Evolutionary conservation across 37 sponge, comb jelly and placozoan genomes (phyloP), one percentile per base, ranked within the genome.

Genomic region (Tethya wilhelma): DNA sequence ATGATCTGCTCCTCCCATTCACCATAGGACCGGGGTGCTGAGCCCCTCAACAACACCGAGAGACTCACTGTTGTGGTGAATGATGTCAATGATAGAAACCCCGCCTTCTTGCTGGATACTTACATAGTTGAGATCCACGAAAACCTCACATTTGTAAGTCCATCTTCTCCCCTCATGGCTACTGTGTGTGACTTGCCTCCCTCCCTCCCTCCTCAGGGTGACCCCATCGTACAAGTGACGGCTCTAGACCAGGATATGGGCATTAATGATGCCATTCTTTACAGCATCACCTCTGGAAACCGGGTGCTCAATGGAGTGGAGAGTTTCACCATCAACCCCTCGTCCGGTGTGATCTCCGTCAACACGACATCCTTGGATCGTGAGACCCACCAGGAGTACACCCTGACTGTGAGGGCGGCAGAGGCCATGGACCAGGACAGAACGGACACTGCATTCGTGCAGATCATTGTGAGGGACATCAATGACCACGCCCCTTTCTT

Each of bases 401-500:
- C 46, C 4, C 73, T 91, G 29, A 57, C 41, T 60, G 63, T 12
- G 28, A 60, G 63, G 28, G 22, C 28, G 22, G 22, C 28, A 7
- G 22, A 8, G 63, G 9, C 14, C 14, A 49, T 49, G 14, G 14
- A 9, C 14, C 53, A n/a, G 28, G 22, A 60, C 63, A 25, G 63
- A 38, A 37, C 40, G 12, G 11, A 11, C 68, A 9, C 23, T 67
- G 9, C 11, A 38, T 36, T 37, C 23, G 9, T 36, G 68, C 40
- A 12, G 37, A 71, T 91, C 63, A 91, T 68, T 37, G 69, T 91
- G 9, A 17, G 82, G n/a, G 83, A 91, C 33, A 67, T 81, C 74
- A 91, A 82, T 64, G 91, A 91, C 69, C 85, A 78, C 30, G 28
- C 76, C 0, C 91, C 91, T 23, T 5, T 39, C 23, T 91, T 91